Conservation (phyloP, 2,113 vertebrate species). For the Calyptomena viridis region DNA sequence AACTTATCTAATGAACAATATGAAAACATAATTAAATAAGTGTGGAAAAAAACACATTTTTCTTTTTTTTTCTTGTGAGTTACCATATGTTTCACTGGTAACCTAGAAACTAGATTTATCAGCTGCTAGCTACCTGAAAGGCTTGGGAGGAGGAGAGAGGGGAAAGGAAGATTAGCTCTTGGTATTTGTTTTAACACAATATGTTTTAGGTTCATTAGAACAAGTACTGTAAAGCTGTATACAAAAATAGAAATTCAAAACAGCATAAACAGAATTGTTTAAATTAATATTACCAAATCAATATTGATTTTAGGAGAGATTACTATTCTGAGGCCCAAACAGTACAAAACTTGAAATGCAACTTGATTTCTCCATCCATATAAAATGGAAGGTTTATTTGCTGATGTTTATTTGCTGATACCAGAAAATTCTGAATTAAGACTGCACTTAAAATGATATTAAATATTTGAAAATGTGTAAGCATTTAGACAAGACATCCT, state of each 20-base stretch:
- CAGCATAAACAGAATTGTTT: not conserved
- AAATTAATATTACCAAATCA: not conserved
- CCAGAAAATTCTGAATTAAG: not conserved
- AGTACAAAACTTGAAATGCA: not conserved
- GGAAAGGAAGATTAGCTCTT: not conserved
- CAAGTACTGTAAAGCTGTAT: not conserved
- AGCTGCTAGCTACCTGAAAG: constrained; percentile 39
- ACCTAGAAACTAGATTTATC: constrained; percentile 65
- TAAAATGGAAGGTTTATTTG: not conserved
- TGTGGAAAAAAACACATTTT: not conserved
- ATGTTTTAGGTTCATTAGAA: not conserved
- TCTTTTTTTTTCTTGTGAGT: not conserved
- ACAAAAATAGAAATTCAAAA: not conserved
- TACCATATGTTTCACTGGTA: constrained; percentile 50
- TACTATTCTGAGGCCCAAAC: not conserved
- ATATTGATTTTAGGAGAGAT: not conserved
- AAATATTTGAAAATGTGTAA: not conserved
- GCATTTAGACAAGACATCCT: not conserved
- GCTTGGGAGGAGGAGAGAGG: not conserved
- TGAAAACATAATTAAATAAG: constrained; percentile 44
- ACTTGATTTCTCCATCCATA: not conserved
- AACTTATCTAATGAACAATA: constrained; percentile 27
- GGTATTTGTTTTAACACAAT: not conserved
- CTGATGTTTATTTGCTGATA: not conserved
- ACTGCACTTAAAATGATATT: not conserved